phyloP scores from a whole-genome alignment of 2,888 invertebrate genomes.

The Strigamia crassipes region DNA sequence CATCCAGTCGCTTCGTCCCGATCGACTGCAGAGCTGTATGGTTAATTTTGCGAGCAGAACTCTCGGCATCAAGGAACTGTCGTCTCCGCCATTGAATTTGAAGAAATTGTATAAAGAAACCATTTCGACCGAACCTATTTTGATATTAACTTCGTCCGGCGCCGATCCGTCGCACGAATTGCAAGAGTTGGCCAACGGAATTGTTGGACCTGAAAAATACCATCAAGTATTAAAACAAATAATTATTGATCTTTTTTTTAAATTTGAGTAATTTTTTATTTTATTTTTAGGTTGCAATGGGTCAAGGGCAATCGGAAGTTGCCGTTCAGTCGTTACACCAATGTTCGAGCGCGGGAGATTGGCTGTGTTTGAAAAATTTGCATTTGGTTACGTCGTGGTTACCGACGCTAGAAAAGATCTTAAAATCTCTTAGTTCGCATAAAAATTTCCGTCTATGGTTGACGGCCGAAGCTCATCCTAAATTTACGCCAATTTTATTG shows the following conservation, averaged over 20 bases:
- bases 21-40: slow-evolving; percentile 77
- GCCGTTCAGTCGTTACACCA: slow-evolving; percentile 67
- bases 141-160: slow-evolving; percentile 85
- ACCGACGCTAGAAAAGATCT: slow-evolving; percentile 68
- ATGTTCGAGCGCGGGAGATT: slow-evolving; percentile 69
- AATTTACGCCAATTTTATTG: slow-evolving; percentile 74
- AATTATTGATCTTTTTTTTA: too few relatives aligned
- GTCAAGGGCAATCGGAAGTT: slow-evolving; percentile 74
- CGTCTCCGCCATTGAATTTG: slow-evolving; percentile 66
- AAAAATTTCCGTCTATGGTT: slow-evolving; percentile 79
- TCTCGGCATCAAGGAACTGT: slow-evolving; percentile 66
- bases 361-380: slow-evolving; percentile 80
- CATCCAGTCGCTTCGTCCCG: slow-evolving; percentile 80
- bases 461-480: slow-evolving; percentile 78
- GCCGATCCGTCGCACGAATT: slow-evolving; percentile 88
- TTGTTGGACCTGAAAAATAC: slow-evolving; percentile 63
- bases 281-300: slow-evolving; percentile 73
- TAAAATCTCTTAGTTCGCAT: slow-evolving; percentile 63
- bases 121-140: slow-evolving; percentile 69
- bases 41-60: slow-evolving; percentile 71
- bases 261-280: slow-evolving; percentile 42
- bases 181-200: slow-evolving; percentile 67
- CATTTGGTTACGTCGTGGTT: slow-evolving; percentile 77
- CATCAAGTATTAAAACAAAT: slow-evolving; percentile 62
- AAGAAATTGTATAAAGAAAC: slow-evolving; percentile 65